A percentile compares a stretch with the other conserved stretches of the same genome.
Conservation (phyloP, 2,888 invertebrate genomes). For the Allophyes oxyacanthae region DNA sequence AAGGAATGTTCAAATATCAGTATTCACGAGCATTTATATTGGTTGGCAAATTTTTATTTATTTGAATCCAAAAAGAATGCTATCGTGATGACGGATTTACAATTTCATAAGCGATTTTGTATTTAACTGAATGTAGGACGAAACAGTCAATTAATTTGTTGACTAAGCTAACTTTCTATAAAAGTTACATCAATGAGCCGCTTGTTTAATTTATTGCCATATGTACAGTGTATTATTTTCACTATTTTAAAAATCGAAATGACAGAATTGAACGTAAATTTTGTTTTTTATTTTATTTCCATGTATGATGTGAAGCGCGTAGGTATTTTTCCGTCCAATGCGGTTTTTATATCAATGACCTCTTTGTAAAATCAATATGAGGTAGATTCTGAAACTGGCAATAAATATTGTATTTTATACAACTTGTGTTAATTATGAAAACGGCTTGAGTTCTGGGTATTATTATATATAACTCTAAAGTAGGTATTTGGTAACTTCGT, state of each 20-base stretch:
- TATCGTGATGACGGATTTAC: constrained; percentile 12
- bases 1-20: constrained; percentile 14
- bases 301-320: neutral
- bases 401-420: too few relatives aligned
- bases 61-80: constrained; percentile 27
- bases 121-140: constrained; percentile 35
- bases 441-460: too few relatives aligned
- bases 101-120: constrained; percentile 24
- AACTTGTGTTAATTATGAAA: too few relatives aligned
- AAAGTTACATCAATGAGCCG: constrained; percentile 26
- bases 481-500: too few relatives aligned
- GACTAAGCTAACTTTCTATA: constrained; percentile 9
- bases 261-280: constrained; percentile 1
- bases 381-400: neutral
- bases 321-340: neutral
- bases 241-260: constrained; percentile 5
- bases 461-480: too few relatives aligned
- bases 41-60: constrained; percentile 5
- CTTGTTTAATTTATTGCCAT: neutral
- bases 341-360: constrained; percentile 7
- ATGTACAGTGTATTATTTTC: too few relatives aligned
- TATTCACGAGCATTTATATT: constrained; percentile 24
- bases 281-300: neutral
- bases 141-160: constrained; percentile 35
- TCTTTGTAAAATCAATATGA: constrained; percentile 2